Percentiles rank a stretch among this genome's conserved stretches.
Evolutionary conservation across 2,797 vertebrate species (phyloP).

Genomic region (Tolypeutes matacus): DNA sequence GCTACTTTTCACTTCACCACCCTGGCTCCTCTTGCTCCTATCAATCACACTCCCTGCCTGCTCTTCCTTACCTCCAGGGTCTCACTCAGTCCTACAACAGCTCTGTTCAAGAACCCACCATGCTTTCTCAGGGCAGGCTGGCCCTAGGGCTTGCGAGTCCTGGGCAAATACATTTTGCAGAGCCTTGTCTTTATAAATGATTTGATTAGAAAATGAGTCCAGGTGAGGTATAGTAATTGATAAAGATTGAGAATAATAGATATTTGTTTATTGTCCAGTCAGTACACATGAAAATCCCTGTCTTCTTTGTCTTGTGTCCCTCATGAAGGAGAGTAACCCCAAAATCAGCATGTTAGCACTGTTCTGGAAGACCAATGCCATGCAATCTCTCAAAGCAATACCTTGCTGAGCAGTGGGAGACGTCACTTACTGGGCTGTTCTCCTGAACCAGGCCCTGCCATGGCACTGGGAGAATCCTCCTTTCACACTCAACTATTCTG

Average conservation of each 20-base stretch:
- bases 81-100: background rate
- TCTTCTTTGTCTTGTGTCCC: background rate
- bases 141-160: background rate
- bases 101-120: background rate
- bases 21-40: background rate
- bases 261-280: background rate
- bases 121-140: background rate
- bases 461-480: background rate
- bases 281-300: background rate
- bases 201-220: constrained; percentile 16
- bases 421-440: background rate
- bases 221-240: background rate
- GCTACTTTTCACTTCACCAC: background rate
- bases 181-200: background rate
- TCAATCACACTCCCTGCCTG: background rate
- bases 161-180: background rate
- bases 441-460: background rate
- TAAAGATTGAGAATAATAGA: background rate
- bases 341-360: background rate
- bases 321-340: background rate
- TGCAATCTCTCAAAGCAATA: background rate
- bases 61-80: background rate
- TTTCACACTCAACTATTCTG: background rate
- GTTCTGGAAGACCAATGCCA: background rate
- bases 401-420: background rate